Percentiles rank a stretch among this genome's conserved stretches.
Evolutionary conservation across 2,888 invertebrate species (phyloP).

Genomic region (Callimorpha dominula): DNA sequence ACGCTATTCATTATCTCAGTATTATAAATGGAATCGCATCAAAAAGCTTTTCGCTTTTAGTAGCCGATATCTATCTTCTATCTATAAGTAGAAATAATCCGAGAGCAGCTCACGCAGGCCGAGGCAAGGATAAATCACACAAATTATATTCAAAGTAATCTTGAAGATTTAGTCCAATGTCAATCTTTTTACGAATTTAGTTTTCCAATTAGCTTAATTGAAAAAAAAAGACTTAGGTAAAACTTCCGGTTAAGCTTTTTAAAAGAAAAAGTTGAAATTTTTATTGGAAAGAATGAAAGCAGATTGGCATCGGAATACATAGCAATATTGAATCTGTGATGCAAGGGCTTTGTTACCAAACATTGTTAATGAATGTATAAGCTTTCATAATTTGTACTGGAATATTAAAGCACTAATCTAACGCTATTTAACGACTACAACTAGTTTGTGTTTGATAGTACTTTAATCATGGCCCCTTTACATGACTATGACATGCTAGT

Average conservation of each 20-base stretch:
- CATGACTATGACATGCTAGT: no score
- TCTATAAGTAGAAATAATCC: slow-evolving; percentile 43
- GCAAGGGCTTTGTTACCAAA: no score
- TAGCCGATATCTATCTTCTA: slow-evolving; percentile 48
- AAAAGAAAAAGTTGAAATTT: background rate
- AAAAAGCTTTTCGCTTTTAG: slow-evolving; percentile 56
- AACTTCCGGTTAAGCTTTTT: background rate
- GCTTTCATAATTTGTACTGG: no score
- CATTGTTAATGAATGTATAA: no score
- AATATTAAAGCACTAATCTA: no score
- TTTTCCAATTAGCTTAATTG: slow-evolving; percentile 47
- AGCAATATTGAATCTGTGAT: no score
- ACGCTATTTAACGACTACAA: no score
- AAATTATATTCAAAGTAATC: slow-evolving; percentile 68
- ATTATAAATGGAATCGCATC: slow-evolving; percentile 56
- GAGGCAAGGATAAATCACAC: slow-evolving; percentile 61
- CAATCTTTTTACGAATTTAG: slow-evolving; percentile 57
- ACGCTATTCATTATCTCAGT: slow-evolving; percentile 24
- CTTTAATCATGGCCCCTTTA: no score
- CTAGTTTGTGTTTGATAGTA: no score
- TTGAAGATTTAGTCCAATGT: slow-evolving; percentile 47
- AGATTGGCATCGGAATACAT: no score
- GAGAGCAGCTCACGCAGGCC: slow-evolving; percentile 39
- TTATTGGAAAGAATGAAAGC: background rate
- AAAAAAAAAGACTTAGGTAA: slow-evolving; percentile 28